Percentiles rank a stretch among this genome's conserved stretches.
These are phyloP conservation scores for Tiliacea aurago DNA, from an alignment of 2,888 invertebrate genomes.

Conservation along the genomic window DNA sequence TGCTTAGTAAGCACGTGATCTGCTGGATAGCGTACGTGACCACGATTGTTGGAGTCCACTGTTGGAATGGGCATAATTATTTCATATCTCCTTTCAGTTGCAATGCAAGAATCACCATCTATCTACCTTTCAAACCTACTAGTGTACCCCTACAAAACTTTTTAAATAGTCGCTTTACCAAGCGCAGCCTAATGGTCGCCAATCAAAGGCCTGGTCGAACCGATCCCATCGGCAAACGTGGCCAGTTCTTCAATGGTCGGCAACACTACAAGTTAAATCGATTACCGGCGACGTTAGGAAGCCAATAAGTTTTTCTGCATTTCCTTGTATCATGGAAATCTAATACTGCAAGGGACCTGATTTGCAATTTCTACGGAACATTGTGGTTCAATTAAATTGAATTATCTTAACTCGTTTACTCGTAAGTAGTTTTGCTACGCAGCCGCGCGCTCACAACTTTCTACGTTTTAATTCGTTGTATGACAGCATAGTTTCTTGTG, in stretches of 20 bases:
- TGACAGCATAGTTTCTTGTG: conserved; percentile 21
- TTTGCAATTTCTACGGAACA: conserved; percentile 61
- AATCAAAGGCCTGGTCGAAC: neutral
- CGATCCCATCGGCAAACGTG: neutral
- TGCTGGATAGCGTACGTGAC: neutral
- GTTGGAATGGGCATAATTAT: neutral
- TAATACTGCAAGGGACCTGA: conserved; percentile 50
- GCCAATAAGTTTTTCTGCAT: conserved; percentile 31
- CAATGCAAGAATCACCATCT: neutral
- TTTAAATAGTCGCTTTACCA: neutral
- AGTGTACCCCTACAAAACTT: neutral
- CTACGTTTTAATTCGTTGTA: conserved; percentile 43
- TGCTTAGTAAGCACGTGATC: neutral
- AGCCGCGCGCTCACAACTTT: conserved; percentile 30
- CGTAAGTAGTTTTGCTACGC: conserved; percentile 17
- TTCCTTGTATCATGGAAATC: conserved; percentile 49
- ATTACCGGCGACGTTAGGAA: neutral
- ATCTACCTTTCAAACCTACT: too few relatives aligned
- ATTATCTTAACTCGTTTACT: conserved; percentile 55
- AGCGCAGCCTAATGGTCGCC: neutral
- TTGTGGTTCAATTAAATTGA: conserved; percentile 53
- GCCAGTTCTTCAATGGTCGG: too few relatives aligned
- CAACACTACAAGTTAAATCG: neutral
- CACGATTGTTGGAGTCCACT: neutral
- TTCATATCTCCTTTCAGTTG: neutral